Conservation (phyloP, 2,797 vertebrate species). For the Acipenser ruthenus region DNA sequence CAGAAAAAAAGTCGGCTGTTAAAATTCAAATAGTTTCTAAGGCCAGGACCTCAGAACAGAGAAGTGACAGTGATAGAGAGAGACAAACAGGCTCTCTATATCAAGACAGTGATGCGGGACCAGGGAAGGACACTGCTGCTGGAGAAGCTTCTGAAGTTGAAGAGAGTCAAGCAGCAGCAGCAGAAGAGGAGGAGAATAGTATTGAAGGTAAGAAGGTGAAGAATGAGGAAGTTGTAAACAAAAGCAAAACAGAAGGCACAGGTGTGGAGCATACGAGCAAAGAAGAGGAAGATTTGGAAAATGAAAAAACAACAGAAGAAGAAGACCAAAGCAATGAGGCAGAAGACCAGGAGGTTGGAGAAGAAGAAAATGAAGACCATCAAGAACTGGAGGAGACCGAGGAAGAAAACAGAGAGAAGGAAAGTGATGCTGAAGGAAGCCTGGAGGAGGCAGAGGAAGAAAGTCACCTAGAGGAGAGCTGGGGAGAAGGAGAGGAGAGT, state of each 20-base stretch:
- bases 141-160: neutral
- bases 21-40: conserved; percentile 10
- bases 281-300: neutral
- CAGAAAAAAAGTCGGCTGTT: conserved; percentile 13
- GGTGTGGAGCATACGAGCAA: too few relatives aligned
- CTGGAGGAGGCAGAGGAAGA: conserved; percentile 16
- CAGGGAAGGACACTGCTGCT: conserved; percentile 21
- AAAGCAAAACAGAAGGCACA: neutral
- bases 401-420: neutral
- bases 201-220: conserved; percentile 6
- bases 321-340: conserved; percentile 17
- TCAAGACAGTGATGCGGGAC: conserved; percentile 22
- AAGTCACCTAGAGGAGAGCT: conserved; percentile 5
- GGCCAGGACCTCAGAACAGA: conserved; percentile 18
- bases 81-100: conserved; percentile 11
- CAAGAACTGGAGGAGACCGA: conserved; percentile 15
- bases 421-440: neutral
- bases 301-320: conserved; percentile 18
- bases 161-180: conserved; percentile 8
- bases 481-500: neutral
- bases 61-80: conserved; percentile 22
- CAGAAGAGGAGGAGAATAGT: neutral
- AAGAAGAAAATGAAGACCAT: neutral
- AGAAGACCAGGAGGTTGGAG: conserved; percentile 10
- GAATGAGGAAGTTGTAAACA: neutral